phyloP scores from a whole-genome alignment of 1,140 invertebrate species.

The Caenorhabditis briggsae region DNA sequence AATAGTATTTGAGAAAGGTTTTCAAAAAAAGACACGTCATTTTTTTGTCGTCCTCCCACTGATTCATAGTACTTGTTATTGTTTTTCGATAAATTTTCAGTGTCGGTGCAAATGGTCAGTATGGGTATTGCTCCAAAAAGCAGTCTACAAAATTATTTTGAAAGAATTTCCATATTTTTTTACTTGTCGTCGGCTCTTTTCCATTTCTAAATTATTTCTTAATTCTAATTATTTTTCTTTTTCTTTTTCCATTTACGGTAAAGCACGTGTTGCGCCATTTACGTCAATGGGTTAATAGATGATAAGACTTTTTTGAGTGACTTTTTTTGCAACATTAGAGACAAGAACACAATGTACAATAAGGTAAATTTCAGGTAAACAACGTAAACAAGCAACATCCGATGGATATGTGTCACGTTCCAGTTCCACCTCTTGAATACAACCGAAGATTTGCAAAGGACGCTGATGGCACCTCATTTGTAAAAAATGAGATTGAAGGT shows the following conservation, averaged over 20 bases:
- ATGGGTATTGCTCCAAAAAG: neutral
- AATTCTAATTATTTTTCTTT: neutral
- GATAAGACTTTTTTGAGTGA: constrained; percentile 37
- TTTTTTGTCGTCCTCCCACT: neutral
- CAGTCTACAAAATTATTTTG: too few relatives aligned
- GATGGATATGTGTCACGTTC: constrained; percentile 36
- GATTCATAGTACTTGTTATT: constrained; percentile 20
- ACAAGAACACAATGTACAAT: constrained; percentile 28
- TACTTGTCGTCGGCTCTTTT: neutral
- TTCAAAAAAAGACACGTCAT: neutral
- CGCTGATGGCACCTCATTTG: neutral
- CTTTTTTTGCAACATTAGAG: constrained; percentile 13
- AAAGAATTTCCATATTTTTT: too few relatives aligned
- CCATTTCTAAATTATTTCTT: neutral
- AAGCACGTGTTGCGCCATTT: constrained; percentile 43
- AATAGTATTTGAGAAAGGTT: neutral
- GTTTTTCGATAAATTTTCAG: too few relatives aligned
- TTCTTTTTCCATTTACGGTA: constrained; percentile 19
- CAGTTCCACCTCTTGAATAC: neutral
- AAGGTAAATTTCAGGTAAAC: neutral
- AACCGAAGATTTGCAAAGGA: constrained; percentile 34
- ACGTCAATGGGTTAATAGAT: constrained; percentile 19
- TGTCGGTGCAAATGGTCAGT: neutral
- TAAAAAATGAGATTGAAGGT: constrained; percentile 50
- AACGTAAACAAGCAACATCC: constrained; percentile 19